Evolutionary conservation across 2,113 vertebrate species (phyloP), one percentile per base, ranked within the genome.

Genomic region (Cygnus buccinator): DNA sequence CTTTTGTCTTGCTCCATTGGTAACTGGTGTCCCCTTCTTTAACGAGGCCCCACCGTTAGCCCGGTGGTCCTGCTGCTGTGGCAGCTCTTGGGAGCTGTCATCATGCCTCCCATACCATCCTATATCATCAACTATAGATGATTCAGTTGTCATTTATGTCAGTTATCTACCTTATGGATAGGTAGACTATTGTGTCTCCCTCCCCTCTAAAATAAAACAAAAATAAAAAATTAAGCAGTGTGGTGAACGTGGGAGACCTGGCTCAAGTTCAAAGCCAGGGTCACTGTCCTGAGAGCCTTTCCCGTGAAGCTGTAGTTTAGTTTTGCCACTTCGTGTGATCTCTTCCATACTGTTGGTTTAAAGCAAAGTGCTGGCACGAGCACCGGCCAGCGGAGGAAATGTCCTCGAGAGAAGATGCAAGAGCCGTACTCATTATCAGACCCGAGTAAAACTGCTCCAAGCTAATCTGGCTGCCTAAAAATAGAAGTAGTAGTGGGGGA

Each of bases 391-490:
- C 19, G 6, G 89, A 93, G 65, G 28, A 94, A 82, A 3, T 1
- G 35, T 96, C 76, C 94, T 95, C 76, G 0, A 91, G 95, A 96
- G 91, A 91, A 94, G 96, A 91, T 94, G 77, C 74, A 76, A 73
- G 92, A 84, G 80, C 81, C 71, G 70, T 89, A n/a, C 89, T 93
- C 94, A 55, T 96, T 96, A 96, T 82, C 84, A 92, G 91, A 89
- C 87, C 59, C 0, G 1, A 95, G 81, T 92, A 79, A 94, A 96
- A 95, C 93, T 83, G 94, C 94, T 95, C 84, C 58, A n/a, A 95
- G 95, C 95, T 95, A 91, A 95, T 95, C 62, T 95, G 78, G 62
- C 84, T 89, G 66, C 91, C 93, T 95, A 95, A 95, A 95, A 93
- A 92, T 96, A 96, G 94, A 85, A 83, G 81, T 70, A 68, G 81